phyloP scores from a whole-genome alignment of 2,888 invertebrate genomes.

The Cephus sareptanus region DNA sequence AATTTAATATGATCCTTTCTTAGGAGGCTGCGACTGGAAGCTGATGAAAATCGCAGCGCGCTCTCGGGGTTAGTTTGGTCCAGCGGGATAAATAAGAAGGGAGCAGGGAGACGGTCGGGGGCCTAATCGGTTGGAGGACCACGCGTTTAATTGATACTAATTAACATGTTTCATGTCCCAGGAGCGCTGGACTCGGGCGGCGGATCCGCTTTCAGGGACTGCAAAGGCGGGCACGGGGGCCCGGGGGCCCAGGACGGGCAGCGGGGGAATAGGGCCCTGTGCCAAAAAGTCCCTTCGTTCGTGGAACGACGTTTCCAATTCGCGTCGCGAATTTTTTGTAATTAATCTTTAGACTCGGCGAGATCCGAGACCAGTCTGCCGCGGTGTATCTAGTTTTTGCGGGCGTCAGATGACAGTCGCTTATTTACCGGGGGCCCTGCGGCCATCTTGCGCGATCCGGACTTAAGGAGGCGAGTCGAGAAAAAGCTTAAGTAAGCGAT shows the following conservation, averaged over 20 bases:
- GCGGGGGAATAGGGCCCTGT: not conserved
- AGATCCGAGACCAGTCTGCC: conserved; percentile 55
- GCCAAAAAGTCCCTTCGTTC: conserved; percentile 34
- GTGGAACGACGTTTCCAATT: conserved; percentile 61
- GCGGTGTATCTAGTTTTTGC: conserved; percentile 63
- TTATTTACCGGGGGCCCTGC: conserved; percentile 61
- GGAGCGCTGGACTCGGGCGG: too few species aligned
- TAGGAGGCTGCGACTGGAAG: too few species aligned
- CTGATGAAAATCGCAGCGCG: too few species aligned
- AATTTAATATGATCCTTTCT: not conserved
- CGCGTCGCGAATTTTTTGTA: conserved; percentile 62
- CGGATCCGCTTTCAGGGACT: too few species aligned
- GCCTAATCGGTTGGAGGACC: not conserved
- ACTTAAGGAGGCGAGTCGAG: conserved; percentile 56
- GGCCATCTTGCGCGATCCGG: conserved; percentile 63
- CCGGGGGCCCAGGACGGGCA: not conserved
- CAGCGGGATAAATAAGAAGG: not conserved
- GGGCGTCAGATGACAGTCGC: conserved; percentile 65
- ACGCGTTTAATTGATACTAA: conserved; percentile 7
- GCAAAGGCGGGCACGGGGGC: not conserved
- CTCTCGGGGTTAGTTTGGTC: not conserved
- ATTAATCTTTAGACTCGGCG: conserved; percentile 58
- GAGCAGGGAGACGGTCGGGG: too few species aligned
- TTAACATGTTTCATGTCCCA: conserved; percentile 4
- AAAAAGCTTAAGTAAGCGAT: conserved; percentile 39